Percentiles rank a stretch among this genome's conserved stretches.
Conservation (phyloP, 92 coral and sea anemone genomes). For the Pocillopora meandrina region DNA sequence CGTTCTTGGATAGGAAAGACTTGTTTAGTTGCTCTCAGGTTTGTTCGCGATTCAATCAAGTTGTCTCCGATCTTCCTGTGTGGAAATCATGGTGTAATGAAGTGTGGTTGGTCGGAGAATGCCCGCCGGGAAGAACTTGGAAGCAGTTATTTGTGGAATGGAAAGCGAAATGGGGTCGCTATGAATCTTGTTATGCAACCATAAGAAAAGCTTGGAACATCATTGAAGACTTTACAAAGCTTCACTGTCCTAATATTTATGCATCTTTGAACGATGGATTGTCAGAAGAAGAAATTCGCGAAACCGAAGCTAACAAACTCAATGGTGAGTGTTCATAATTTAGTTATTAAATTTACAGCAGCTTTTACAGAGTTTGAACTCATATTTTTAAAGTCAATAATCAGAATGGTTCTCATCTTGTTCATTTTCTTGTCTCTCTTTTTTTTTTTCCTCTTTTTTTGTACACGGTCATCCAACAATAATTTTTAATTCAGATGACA, state of each 20-base stretch:
- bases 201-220: conserved; percentile 88
- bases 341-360: not conserved
- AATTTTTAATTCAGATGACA: too few species aligned
- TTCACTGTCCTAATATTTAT: conserved; percentile 71
- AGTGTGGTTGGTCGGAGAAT: conserved; percentile 74
- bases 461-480: too few species aligned
- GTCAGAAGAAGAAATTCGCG: conserved; percentile 73
- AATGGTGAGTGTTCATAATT: conserved; percentile 46
- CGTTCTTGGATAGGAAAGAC: conserved; percentile 75
- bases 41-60: conserved; percentile 70
- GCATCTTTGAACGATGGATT: conserved; percentile 79
- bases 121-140: conserved; percentile 76
- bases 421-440: too few species aligned
- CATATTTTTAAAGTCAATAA: too few species aligned
- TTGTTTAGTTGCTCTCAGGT: conserved; percentile 77
- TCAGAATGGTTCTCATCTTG: too few species aligned
- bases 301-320: conserved; percentile 60
- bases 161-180: conserved; percentile 77
- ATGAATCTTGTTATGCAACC: conserved; percentile 82
- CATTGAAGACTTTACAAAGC: conserved; percentile 78
- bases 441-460: too few species aligned
- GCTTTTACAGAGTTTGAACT: not conserved
- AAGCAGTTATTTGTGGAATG: conserved; percentile 61
- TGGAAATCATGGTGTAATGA: conserved; percentile 91
- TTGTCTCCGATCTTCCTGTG: conserved; percentile 61